Evolutionary conservation across 2,797 vertebrate species (phyloP).

Genomic region (Manis crassicaudata): DNA sequence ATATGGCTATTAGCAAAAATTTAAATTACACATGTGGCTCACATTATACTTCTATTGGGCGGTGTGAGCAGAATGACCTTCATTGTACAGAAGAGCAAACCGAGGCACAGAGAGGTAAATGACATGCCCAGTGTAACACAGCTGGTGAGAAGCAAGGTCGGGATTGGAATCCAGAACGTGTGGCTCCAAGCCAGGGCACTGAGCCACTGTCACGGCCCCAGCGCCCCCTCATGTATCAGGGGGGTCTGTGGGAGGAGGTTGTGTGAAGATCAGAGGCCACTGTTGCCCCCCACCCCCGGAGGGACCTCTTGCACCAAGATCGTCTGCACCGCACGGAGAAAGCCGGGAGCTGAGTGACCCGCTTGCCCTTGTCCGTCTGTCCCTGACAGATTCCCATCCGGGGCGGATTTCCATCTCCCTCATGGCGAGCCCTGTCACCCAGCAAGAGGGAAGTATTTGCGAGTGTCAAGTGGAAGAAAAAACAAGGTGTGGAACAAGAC

Average conservation of each 20-base stretch:
- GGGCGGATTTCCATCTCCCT: background rate
- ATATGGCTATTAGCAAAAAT: background rate
- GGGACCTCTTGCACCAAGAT: background rate
- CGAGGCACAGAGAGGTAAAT: background rate
- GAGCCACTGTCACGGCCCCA: background rate
- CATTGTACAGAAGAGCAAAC: background rate
- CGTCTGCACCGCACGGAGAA: background rate
- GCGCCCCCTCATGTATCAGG: background rate
- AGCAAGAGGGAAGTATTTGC: background rate
- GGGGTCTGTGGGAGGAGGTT: background rate
- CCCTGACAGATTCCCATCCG: background rate
- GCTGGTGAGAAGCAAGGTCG: background rate
- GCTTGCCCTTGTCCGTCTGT: background rate
- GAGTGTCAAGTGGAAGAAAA: background rate
- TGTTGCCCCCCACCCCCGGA: background rate
- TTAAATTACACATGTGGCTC: background rate
- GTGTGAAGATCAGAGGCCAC: background rate
- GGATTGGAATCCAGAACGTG: background rate
- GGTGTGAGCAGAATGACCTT: background rate
- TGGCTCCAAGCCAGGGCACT: background rate
- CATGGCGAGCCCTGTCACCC: background rate
- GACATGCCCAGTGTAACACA: background rate
- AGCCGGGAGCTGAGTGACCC: too few relatives aligned
- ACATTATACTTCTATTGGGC: background rate
- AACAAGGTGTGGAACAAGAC: background rate